phyloP scores from a whole-genome alignment of 1,140 invertebrate species.

The Holcopasites calliopsidis region DNA sequence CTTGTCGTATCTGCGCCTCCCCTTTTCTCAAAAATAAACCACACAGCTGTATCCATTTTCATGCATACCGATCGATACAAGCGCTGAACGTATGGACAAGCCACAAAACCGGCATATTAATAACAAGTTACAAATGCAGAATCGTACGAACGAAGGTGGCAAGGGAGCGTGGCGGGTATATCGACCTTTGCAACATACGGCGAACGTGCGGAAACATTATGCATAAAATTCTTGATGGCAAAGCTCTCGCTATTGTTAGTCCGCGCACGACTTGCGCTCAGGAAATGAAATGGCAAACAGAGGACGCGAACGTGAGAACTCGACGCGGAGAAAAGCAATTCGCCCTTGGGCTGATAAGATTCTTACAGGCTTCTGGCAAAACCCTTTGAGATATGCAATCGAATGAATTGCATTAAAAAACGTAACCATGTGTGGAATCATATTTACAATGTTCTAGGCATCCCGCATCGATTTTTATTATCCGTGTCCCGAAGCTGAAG shows the following conservation, averaged over 20 bases:
- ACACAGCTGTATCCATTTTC: neutral
- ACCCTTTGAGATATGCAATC: neutral
- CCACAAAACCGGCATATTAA: neutral
- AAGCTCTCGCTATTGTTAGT: constrained; percentile 20
- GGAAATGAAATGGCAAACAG: neutral
- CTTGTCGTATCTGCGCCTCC: too few species aligned
- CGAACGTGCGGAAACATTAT: constrained; percentile 25
- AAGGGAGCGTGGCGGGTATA: constrained; percentile 11
- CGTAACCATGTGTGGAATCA: neutral
- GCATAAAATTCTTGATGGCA: constrained; percentile 31
- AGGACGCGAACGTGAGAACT: neutral
- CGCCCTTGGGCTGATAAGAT: neutral
- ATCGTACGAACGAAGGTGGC: neutral
- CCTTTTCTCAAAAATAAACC: constrained; percentile 10
- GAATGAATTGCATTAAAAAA: neutral
- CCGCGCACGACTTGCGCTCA: neutral
- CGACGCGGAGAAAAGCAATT: neutral
- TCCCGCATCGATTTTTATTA: neutral
- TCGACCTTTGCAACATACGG: constrained; percentile 16
- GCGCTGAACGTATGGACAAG: neutral
- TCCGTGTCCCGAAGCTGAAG: neutral
- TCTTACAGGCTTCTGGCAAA: neutral
- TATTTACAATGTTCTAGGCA: neutral
- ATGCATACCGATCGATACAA: neutral
- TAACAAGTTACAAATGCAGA: constrained; percentile 15